Evolutionary conservation across 2,797 vertebrate genomes (phyloP), one percentile per base, ranked within the genome.

Genomic region (Halcyon chelicuti): DNA sequence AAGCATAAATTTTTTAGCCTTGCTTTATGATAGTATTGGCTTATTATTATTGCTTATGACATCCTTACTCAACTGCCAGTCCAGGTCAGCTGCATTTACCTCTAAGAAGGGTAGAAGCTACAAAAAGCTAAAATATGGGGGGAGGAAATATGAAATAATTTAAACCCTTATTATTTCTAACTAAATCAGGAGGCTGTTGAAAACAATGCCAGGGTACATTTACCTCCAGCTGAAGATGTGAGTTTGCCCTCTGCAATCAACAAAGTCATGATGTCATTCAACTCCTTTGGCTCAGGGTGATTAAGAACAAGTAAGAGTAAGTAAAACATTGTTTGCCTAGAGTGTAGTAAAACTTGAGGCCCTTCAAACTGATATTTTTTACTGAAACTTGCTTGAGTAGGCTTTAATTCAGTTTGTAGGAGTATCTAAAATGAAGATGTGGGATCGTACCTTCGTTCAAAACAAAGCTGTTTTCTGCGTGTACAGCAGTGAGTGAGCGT

Each of bases 401-500:
- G 22, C 80, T 70, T 31, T 60, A 37, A 21, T 49, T 76, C 28
- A 12, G 8, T 55, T 62, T 87, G 46, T 42, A 37, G 28, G 62
- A 44, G 21, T 33, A n/a, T 22, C 33, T 18, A 9, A 25, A 52
- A 13, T 5, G n/a, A 22, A 52, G 72, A 7, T 23, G 37, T 1
- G 0, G 52, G 37, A 29, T 22, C 1, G 1, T 22, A 14, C 42
- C 33, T 67, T 33, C 23, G 1, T 40, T 40, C n/a, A 9, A 20
- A 11, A 5, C 12, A 22, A 8, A 49, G 15, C 62, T n/a, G 26
- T 47, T 17, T 37, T 19, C 40, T 17, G 35, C 2, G 9, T 7
- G 8, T 31, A 5, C 9, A 21, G 47, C 75, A 7, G 10, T 3
- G 11, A 31, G 52, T 2, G 28, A 17, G 29, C 0, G 2, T 1